Conservation (phyloP, 1,140 invertebrate species). For the Agraylea sexmaculata region DNA sequence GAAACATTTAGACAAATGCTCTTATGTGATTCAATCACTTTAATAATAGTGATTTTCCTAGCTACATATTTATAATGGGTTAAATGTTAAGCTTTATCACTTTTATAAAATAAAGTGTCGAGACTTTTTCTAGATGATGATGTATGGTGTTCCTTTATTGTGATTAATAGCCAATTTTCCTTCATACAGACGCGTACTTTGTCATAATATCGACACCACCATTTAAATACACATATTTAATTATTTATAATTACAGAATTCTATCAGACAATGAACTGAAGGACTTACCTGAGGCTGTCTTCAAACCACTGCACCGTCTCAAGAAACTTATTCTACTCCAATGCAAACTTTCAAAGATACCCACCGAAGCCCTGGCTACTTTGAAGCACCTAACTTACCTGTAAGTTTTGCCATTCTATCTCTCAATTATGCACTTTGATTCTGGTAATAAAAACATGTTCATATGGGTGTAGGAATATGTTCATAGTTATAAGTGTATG, state of each 20-base stretch:
- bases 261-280: constrained; percentile 44
- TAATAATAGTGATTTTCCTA: neutral
- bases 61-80: neutral
- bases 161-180: neutral
- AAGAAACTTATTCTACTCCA: constrained; percentile 45
- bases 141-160: neutral
- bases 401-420: constrained; percentile 34
- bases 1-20: constrained; percentile 1
- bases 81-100: neutral
- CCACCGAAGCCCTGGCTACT: constrained; percentile 35
- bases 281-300: constrained; percentile 40
- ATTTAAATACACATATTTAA: neutral
- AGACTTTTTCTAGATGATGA: neutral
- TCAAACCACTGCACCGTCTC: constrained; percentile 37
- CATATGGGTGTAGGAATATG: too few species aligned
- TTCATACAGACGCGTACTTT: neutral
- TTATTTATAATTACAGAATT: constrained; percentile 34
- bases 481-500: too few species aligned
- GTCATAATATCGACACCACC: neutral
- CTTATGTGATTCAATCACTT: neutral
- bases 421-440: too few species aligned
- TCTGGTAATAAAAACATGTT: too few species aligned
- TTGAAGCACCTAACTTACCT: constrained; percentile 39
- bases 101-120: neutral
- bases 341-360: constrained; percentile 39